Conservation (phyloP, 2,888 invertebrate species). For the Apamea anceps region DNA sequence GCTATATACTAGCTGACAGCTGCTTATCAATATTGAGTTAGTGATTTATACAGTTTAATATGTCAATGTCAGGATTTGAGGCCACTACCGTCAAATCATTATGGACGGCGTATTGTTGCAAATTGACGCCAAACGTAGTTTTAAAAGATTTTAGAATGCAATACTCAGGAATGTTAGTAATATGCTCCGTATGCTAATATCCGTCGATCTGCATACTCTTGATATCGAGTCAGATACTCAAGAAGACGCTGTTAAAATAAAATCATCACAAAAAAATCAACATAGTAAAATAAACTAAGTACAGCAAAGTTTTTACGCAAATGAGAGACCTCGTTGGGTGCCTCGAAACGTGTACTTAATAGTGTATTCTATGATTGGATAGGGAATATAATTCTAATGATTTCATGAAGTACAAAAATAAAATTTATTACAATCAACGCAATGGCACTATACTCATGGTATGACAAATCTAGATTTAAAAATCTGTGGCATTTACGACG, state of each 20-base stretch:
- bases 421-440: slow-evolving; percentile 73
- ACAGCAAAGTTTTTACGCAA: slow-evolving; percentile 49
- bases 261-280: slow-evolving; percentile 47
- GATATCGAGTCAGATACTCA: slow-evolving; percentile 21
- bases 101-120: slow-evolving; percentile 23
- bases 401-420: slow-evolving; percentile 74
- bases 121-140: slow-evolving; percentile 30
- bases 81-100: slow-evolving; percentile 21
- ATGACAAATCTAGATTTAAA: slow-evolving; percentile 46
- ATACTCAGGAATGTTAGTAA: slow-evolving; percentile 56
- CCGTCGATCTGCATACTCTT: background rate
- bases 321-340: slow-evolving; percentile 35
- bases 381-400: slow-evolving; percentile 71
- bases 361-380: slow-evolving; percentile 45
- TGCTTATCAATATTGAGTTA: slow-evolving; percentile 16
- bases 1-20: slow-evolving; percentile 14
- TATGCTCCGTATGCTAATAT: slow-evolving; percentile 21
- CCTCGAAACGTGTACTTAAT: slow-evolving; percentile 48
- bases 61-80: slow-evolving; percentile 10
- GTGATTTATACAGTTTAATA: slow-evolving; percentile 2
- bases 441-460: slow-evolving; percentile 72
- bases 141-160: slow-evolving; percentile 26
- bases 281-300: slow-evolving; percentile 53
- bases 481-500: slow-evolving; percentile 17
- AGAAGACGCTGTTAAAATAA: slow-evolving; percentile 33